These are phyloP conservation scores for Drosophila athabasca DNA, from an alignment of 1,140 invertebrate genomes.

Conservation along the genomic window DNA sequence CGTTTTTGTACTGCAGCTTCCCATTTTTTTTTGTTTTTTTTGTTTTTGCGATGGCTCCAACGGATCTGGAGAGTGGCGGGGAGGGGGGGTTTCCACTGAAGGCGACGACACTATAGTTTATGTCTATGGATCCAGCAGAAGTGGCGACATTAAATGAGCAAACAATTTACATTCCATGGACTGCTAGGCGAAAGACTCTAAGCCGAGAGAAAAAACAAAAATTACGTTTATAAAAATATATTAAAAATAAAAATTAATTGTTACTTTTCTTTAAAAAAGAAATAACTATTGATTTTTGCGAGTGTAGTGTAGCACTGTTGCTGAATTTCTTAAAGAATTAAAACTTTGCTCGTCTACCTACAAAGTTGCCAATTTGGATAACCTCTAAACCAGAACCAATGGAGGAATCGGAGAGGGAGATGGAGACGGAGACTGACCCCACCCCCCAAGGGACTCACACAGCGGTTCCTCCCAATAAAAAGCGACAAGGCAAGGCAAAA, in stretches of 20 bases:
- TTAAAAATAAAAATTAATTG: too few relatives aligned
- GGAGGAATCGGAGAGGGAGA: constrained; percentile 29
- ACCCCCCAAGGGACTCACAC: constrained; percentile 7
- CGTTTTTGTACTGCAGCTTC: constrained; percentile 63
- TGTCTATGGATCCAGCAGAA: constrained; percentile 55
- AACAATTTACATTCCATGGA: constrained; percentile 51
- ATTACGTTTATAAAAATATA: too few relatives aligned
- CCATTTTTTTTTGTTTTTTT: constrained; percentile 28
- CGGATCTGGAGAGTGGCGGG: background rate
- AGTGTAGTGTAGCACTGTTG: constrained; percentile 36
- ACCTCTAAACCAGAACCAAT: constrained; percentile 70
- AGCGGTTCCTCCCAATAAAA: constrained; percentile 32
- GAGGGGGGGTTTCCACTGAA: constrained; percentile 2
- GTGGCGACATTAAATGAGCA: constrained; percentile 75
- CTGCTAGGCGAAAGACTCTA: constrained; percentile 1
- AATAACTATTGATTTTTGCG: constrained; percentile 7
- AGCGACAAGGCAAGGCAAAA: constrained; percentile 34
- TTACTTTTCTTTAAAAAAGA: background rate
- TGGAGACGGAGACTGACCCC: constrained; percentile 4
- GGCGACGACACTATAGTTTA: constrained; percentile 44
- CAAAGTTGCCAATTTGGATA: constrained; percentile 81
- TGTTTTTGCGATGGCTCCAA: constrained; percentile 12
- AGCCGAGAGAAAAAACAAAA: too few relatives aligned
- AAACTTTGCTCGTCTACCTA: constrained; percentile 72
- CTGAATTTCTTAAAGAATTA: constrained; percentile 76